These are phyloP conservation scores for Leptinotarsa haldemani DNA, from an alignment of 2,888 invertebrate species.

Conservation along the genomic window DNA sequence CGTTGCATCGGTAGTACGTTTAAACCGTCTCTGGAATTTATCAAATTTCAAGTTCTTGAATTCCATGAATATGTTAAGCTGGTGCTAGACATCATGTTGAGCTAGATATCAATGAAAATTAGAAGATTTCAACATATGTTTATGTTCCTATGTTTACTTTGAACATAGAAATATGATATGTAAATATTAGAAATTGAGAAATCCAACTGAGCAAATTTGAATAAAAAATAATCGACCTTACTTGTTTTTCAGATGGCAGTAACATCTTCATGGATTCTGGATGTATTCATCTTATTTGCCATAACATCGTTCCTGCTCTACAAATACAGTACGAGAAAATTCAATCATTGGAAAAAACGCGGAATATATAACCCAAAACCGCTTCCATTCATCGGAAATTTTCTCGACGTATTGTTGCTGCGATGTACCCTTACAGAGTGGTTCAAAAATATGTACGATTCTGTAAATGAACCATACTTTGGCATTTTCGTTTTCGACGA, in stretches of 20 bases:
- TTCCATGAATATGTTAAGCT: too few species aligned
- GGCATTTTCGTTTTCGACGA: slow-evolving; percentile 68
- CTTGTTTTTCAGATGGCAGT: slow-evolving; percentile 32
- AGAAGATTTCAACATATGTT: too few species aligned
- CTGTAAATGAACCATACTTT: slow-evolving; percentile 58
- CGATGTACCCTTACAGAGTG: slow-evolving; percentile 39
- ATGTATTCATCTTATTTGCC: slow-evolving; percentile 48
- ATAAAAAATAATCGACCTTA: too few species aligned
- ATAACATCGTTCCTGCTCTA: slow-evolving; percentile 36
- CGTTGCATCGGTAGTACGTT: too few species aligned
- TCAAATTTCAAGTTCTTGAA: too few species aligned
- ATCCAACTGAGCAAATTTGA: too few species aligned
- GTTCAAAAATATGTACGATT: slow-evolving; percentile 36
- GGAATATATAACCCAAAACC: slow-evolving; percentile 50
- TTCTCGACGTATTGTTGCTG: slow-evolving; percentile 40
- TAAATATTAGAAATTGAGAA: too few species aligned
- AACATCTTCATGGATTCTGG: slow-evolving; percentile 46
- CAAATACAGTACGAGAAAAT: slow-evolving; percentile 49
- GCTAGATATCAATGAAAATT: too few species aligned
- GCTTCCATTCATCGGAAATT: slow-evolving; percentile 51
- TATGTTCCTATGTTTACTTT: too few species aligned
- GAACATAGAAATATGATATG: too few species aligned
- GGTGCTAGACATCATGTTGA: too few species aligned
- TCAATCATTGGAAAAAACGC: slow-evolving; percentile 51
- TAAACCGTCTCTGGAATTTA: too few species aligned